phyloP scores from a whole-genome alignment of 37 sponge, comb jelly and placozoan species.

The Theonella swinhoei region DNA sequence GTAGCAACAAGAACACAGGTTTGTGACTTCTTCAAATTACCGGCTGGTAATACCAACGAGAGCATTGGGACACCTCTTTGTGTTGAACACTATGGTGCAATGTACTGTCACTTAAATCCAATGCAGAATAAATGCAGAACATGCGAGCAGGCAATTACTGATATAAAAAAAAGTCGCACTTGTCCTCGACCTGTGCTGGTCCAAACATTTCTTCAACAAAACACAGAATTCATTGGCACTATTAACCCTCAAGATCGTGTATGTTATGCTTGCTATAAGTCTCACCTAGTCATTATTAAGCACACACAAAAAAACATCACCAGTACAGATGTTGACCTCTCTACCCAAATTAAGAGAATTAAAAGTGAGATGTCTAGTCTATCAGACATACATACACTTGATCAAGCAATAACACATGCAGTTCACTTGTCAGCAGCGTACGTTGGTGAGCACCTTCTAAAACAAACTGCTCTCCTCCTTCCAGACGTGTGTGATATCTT shows the following conservation, averaged over 20 bases:
- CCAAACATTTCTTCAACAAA: background rate
- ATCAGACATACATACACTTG: background rate
- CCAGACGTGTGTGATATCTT: slow-evolving; percentile 16
- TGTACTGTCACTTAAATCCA: background rate
- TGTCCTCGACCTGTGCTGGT: slow-evolving; percentile 4
- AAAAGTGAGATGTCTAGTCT: background rate
- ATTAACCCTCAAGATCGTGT: background rate
- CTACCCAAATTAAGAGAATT: background rate
- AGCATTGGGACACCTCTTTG: slow-evolving; percentile 1
- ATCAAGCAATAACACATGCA: slow-evolving; percentile 2
- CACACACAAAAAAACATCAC: background rate
- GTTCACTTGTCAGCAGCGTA: background rate
- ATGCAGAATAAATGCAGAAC: background rate
- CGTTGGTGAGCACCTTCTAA: slow-evolving; percentile 6
- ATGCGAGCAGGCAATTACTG: background rate
- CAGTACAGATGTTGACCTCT: slow-evolving; percentile 27
- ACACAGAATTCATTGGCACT: background rate
- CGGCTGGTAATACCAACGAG: background rate
- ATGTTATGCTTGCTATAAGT: slow-evolving; percentile 13
- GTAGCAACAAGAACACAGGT: background rate
- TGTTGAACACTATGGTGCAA: background rate
- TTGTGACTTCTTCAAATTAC: background rate
- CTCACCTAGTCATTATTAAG: slow-evolving; percentile 12
- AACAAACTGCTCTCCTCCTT: slow-evolving; percentile 17
- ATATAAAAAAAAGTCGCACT: background rate